Base-by-base conservation (phyloP, 1,140 invertebrate genomes). In the Heliconius nattereri region DNA sequence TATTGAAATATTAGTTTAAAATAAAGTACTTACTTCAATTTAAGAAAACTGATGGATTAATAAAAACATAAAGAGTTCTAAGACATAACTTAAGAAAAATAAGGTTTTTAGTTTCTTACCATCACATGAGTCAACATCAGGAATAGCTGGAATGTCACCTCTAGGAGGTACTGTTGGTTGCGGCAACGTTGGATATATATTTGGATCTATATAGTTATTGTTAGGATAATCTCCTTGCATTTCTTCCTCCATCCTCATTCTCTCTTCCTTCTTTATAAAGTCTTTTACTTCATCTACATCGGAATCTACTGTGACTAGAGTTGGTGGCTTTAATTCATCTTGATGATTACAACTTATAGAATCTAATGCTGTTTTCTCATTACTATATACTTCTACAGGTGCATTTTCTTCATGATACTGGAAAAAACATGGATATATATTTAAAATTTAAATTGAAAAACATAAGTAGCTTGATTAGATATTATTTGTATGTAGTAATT, bases 101-200 rank as follows among this genome's bases (percentile, higher is more conserved):
- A 73, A 19, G 16, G 13, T 52, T 52, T 19, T 20, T 1, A 52
- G 19, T 20, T 52, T 52, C 88, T 88, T 94, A 96, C 96, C 95
- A 91, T 96, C 95, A 86, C 96, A 97, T 79, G 96, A 96, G 82
- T 97, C 95, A 82, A 96, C 96, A 84, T 96, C 95, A 75, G 96
- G 54, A 9, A 60, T 94, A 26, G 96, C 95, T 26, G 97, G 97
- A 86, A 98, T 98, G 89, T 98, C 97, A 76, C 97, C 97, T 92
- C 96, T 94, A 75, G 83, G 52, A 3, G 87, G 85, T 35, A 85
- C 82, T 0, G 84, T 80, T 0, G 87, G 84, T 35, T 78, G 78
- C 0, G 89, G 86, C 8, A 89, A 79, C 7, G 82, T 78, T 2
- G 87, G 84, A 7, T 84, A 78, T 37, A 87, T 82, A 79, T 88